Percentiles rank a stretch among this genome's conserved stretches.
Conservation (phyloP, 2,888 invertebrate genomes). For the Euclidia mi region DNA sequence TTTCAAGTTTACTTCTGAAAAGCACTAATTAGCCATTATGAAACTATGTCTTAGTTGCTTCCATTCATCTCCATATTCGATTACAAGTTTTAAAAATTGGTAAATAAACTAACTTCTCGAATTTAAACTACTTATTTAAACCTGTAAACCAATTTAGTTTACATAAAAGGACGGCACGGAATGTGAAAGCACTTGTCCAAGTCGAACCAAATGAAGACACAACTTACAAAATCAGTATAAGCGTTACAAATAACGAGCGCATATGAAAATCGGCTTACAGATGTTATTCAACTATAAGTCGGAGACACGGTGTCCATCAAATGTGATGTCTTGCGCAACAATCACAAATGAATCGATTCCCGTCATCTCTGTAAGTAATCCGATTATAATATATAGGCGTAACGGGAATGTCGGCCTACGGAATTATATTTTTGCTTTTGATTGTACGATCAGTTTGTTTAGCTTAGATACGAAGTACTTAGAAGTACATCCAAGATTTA, state of each 20-base stretch:
- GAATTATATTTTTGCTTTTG: constrained; percentile 42
- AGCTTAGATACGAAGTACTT: too few relatives aligned
- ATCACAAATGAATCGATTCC: constrained; percentile 77
- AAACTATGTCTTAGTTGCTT: too few relatives aligned
- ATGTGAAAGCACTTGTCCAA: too few relatives aligned
- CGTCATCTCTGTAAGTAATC: constrained; percentile 78
- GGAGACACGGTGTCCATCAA: constrained; percentile 50
- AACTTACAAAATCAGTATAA: constrained; percentile 51
- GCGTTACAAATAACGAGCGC: constrained; percentile 68
- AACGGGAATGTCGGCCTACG: constrained; percentile 63
- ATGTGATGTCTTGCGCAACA: constrained; percentile 71
- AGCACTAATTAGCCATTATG: too few relatives aligned
- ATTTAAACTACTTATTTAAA: too few relatives aligned
- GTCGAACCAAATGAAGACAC: constrained; percentile 26
- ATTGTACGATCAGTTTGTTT: constrained; percentile 10
- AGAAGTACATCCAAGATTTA: too few relatives aligned
- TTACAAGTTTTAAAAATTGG: too few relatives aligned
- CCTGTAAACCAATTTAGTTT: too few relatives aligned
- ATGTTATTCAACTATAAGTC: constrained; percentile 67
- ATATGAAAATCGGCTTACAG: constrained; percentile 75
- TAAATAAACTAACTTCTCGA: too few relatives aligned
- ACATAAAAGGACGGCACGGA: too few relatives aligned
- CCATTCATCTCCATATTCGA: too few relatives aligned
- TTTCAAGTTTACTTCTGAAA: too few relatives aligned
- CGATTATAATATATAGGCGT: constrained; percentile 82